A percentile compares a stretch with the other conserved stretches of the same genome.
Conservation (phyloP, 2,888 invertebrate genomes). For the Eulithis testata region DNA sequence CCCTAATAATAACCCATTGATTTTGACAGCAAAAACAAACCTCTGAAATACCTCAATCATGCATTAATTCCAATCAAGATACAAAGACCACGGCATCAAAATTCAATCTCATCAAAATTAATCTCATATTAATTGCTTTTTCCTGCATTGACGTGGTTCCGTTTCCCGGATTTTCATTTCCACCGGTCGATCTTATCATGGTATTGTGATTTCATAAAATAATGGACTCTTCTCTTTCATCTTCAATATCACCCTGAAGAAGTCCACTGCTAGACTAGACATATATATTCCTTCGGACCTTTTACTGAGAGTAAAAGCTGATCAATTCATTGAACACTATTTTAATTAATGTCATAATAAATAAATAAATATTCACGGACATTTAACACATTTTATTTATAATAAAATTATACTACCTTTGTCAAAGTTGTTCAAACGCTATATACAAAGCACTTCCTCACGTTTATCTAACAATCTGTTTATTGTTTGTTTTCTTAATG, state of each 20-base stretch:
- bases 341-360: no score
- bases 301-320: no score
- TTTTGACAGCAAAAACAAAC: no score
- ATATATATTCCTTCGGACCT: no score
- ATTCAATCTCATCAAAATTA: slow-evolving; percentile 12
- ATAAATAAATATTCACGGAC: no score
- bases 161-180: slow-evolving; percentile 22
- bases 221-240: neutral
- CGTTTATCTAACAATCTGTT: slow-evolving; percentile 8
- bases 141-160: slow-evolving; percentile 4
- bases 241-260: no score
- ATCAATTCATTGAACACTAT: no score
- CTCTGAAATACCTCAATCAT: neutral
- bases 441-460: neutral
- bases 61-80: neutral
- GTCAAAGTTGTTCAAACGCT: no score
- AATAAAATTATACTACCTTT: no score
- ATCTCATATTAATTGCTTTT: slow-evolving; percentile 19
- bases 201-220: slow-evolving; percentile 1
- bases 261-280: no score
- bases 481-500: slow-evolving; percentile 4
- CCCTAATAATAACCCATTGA: no score
- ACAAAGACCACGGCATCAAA: slow-evolving; percentile 30
- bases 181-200: neutral
- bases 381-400: no score